Base-by-base conservation (phyloP, 37 sponge, comb jelly and placozoan genomes). In the Corticium candelabrum region DNA sequence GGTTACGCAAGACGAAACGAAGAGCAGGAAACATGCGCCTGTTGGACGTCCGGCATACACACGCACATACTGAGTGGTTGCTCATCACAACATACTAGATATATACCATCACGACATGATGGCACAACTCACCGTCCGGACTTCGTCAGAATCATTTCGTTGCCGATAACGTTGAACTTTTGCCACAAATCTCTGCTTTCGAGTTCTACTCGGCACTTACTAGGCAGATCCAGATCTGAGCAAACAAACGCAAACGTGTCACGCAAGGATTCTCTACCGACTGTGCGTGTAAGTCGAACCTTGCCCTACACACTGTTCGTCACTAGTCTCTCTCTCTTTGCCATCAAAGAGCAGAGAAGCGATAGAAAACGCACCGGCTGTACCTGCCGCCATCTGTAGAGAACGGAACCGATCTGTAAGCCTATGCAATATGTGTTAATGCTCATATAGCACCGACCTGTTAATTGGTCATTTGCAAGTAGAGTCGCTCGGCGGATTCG, bases 141-240 rank as follows among this genome's bases (percentile, higher is more conserved):
- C 21, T 15, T 4, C 5, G 73, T 70, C 29, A 70, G 5, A 15
- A 70, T 70, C 73, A 70, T 70, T 32, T 70, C 73, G 35, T 29
- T 70, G 35, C 7, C 31, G 31, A 4, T 7, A 32, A 4, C 29
- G 29, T 4, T 15, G 73, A 70, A 70, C 73, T 7, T 29, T 34
- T 70, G 73, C 73, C 73, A 70, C 73, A 70, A 70, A 5, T 70
- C 73, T 4, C 21, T 70, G 73, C 21, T 70, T 32, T 70, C 73
- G 29, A 70, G 31, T 32, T 29, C 29, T 4, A 70, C 73, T n/a
- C n/a, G n/a, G n/a, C n/a, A n/a, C n/a, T n/a, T n/a, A n/a, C n/a
- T n/a, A n/a, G n/a, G n/a, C n/a, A n/a, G n/a, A n/a, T n/a, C n/a
- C n/a, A n/a, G n/a, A n/a, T n/a, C n/a, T n/a, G n/a, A n/a, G n/a